Conservation (phyloP, 2,888 invertebrate genomes). For the Drosophila anceps region DNA sequence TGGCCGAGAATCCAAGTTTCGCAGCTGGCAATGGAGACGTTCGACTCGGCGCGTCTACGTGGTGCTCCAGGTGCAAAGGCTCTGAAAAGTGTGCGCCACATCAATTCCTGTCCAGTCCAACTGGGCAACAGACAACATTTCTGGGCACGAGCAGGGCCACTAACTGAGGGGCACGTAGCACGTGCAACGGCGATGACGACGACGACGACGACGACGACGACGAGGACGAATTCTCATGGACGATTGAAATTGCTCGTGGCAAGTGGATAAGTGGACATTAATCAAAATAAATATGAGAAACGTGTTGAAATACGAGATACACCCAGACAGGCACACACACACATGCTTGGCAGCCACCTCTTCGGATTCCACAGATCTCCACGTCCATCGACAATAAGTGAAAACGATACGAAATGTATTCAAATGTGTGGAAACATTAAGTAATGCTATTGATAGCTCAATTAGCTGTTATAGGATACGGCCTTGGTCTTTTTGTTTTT, state of each 20-base stretch:
- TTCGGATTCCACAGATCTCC: background rate
- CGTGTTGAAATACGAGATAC: constrained; percentile 74
- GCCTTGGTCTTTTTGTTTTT: background rate
- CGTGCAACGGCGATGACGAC: constrained; percentile 54
- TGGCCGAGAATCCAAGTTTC: background rate
- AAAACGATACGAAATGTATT: constrained; percentile 41
- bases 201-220: constrained; percentile 35
- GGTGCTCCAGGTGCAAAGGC: constrained; percentile 73
- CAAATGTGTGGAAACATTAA: constrained; percentile 23
- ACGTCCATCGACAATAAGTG: constrained; percentile 30
- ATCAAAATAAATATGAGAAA: constrained; percentile 80
- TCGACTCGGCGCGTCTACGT: constrained; percentile 39
- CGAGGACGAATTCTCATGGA: constrained; percentile 54
- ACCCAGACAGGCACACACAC: constrained; percentile 9
- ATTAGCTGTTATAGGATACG: constrained; percentile 21
- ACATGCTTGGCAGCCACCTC: background rate
- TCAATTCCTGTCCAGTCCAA: constrained; percentile 73
- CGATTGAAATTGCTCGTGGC: constrained; percentile 78
- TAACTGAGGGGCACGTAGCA: constrained; percentile 46
- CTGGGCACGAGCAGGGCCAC: background rate
- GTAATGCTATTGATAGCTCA: constrained; percentile 9
- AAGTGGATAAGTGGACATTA: constrained; percentile 80
- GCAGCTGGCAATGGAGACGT: constrained; percentile 30
- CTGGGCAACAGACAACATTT: constrained; percentile 70
- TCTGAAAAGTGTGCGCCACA: constrained; percentile 71